Evolutionary conservation across 2,888 invertebrate species (phyloP).

Genomic region (Brenthis daphne): DNA sequence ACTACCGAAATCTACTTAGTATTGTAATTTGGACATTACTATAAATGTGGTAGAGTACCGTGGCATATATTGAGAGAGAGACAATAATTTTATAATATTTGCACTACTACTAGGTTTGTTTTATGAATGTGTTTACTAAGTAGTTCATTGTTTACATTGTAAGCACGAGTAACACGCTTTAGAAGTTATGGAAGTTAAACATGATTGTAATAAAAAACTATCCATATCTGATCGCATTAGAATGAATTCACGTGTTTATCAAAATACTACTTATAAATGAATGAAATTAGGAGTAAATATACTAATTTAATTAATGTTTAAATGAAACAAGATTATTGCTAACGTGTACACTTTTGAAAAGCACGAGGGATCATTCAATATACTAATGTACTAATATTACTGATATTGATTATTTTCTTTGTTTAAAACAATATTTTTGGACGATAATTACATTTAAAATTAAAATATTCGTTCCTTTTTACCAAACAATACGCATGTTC

Average conservation of each 20-base stretch:
- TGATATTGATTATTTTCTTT: neutral
- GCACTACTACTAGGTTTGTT: neutral
- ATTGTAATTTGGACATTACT: neutral
- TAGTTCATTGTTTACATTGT: neutral
- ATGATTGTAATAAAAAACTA: neutral
- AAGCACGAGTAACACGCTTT: conserved; percentile 3
- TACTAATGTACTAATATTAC: too few species aligned
- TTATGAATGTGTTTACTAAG: conserved; percentile 1
- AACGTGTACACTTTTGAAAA: too few species aligned
- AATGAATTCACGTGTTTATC: too few species aligned
- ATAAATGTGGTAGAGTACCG: neutral
- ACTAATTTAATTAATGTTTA: too few species aligned
- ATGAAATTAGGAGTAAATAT: too few species aligned
- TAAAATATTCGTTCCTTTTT: conserved; percentile 20
- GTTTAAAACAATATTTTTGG: conserved; percentile 3
- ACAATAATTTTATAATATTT: conserved; percentile 9
- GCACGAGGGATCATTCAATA: too few species aligned
- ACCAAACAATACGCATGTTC: conserved; percentile 29
- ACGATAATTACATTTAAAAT: neutral
- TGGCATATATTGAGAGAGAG: neutral
- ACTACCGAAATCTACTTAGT: neutral
- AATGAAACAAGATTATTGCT: too few species aligned
- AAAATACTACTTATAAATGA: too few species aligned
- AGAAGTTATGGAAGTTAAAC: neutral
- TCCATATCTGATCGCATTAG: too few species aligned